A percentile compares a stretch with the other conserved stretches of the same genome.
phyloP scores from a whole-genome alignment of 2,888 invertebrate genomes.

The Drosophila atripex region DNA sequence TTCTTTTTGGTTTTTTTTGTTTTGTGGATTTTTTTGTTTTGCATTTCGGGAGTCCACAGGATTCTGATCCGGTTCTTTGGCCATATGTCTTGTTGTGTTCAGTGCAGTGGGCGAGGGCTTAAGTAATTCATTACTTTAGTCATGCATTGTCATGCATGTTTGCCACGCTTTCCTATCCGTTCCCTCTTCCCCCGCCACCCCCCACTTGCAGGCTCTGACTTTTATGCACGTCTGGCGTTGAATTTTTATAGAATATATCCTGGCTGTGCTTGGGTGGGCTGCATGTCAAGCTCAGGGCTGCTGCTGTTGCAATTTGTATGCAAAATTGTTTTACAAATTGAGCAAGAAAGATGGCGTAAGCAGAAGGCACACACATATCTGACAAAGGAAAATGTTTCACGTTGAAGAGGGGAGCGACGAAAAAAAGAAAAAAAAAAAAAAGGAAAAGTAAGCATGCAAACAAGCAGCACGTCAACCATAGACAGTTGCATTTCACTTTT shows the following conservation, averaged over 20 bases:
- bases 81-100: conserved; percentile 58
- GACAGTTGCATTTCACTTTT: conserved; percentile 40
- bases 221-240: conserved; percentile 60
- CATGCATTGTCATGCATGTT: conserved; percentile 77
- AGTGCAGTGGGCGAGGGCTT: conserved; percentile 52
- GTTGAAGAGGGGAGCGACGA: background rate
- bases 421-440: conserved; percentile 11
- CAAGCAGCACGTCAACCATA: conserved; percentile 55
- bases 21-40: background rate
- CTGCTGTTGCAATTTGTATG: conserved; percentile 78
- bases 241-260: conserved; percentile 65
- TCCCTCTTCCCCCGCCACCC: background rate
- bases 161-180: conserved; percentile 61
- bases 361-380: conserved; percentile 46
- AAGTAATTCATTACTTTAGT: conserved; percentile 79
- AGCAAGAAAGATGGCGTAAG: conserved; percentile 79
- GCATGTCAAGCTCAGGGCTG: conserved; percentile 49
- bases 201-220: conserved; percentile 29
- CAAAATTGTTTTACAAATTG: conserved; percentile 79
- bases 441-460: conserved; percentile 52
- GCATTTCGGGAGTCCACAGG: conserved; percentile 11
- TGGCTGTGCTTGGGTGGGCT: conserved; percentile 32
- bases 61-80: conserved; percentile 24
- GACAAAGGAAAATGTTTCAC: conserved; percentile 18
- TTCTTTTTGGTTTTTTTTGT: background rate